Base-by-base conservation (phyloP, 2,888 invertebrate genomes). In the Volucella inflata region DNA sequence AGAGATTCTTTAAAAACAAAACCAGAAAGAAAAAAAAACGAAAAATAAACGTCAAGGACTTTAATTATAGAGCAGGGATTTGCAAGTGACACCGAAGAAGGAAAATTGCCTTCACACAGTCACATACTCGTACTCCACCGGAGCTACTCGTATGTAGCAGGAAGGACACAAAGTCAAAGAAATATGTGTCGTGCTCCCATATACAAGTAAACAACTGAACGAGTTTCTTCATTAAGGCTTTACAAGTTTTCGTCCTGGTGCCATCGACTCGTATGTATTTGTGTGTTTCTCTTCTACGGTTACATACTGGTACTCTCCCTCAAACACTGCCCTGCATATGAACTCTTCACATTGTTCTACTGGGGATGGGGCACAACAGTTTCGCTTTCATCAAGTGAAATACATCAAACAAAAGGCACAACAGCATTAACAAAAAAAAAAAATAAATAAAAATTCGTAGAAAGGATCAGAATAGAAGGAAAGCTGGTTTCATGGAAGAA, bases 41-140 rank as follows among this genome's bases (percentile, higher is more conserved):
- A 30, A 30, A 30, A 30, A 30, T 6, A 4, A 64, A 46, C 30
- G n/a, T 9, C 8, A 62, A 36, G 17, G 62, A 67, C 80, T 80
- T 71, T 85, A 85, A 85, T 85, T 85, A 85, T 72, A 67, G 50
- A 30, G 30, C 60, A 70, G 71, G 71, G 80, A 85, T 75, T 85
- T 85, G 71, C 60, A 67, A 80, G 80, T 85, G 71, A 80, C 80
- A 85, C 80, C 62, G 10, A 38, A 55, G 64, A 6, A 30, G 30
- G 65, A 14, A 65, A 80, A 72, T 75, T 71, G 70, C 64, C 64
- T 38, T 14, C 42, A 44, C 50, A 50, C 14, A 46, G 42, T 38
- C 46, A 46, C 21, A 42, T 44, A 16, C 14, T 21, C 65, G n/a
- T 42, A 50, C 44, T 50, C 57, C 48, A 55, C 64, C 46, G 11